A percentile compares a stretch with the other conserved stretches of the same genome.
phyloP scores from a whole-genome alignment of 2,113 vertebrate species.

The Phalacrocorax brasilianus region DNA sequence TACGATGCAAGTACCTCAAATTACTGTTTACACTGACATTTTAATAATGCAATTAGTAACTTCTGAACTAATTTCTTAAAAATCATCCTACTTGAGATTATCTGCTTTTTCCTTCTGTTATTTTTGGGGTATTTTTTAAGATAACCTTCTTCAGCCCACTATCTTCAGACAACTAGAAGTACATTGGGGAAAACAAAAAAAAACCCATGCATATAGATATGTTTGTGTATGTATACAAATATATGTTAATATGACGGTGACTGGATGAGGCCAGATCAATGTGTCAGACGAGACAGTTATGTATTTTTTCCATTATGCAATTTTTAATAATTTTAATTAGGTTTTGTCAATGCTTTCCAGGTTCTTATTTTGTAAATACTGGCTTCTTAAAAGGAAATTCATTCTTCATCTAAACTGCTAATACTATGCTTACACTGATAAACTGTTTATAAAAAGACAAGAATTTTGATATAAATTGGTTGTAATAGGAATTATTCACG shows the following conservation, averaged over 20 bases:
- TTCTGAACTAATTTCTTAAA: neutral
- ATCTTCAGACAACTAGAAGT: neutral
- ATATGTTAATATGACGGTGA: neutral
- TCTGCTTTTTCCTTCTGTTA: neutral
- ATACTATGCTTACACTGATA: neutral
- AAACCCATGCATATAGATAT: neutral
- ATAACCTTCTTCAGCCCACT: neutral
- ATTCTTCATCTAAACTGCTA: neutral
- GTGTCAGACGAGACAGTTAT: neutral
- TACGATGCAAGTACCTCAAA: neutral
- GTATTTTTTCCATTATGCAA: neutral
- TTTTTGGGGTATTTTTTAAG: neutral
- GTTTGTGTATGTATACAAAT: neutral
- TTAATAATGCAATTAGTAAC: neutral
- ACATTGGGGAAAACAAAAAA: too few species aligned
- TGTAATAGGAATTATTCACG: neutral
- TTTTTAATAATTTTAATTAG: neutral
- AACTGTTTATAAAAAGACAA: neutral
- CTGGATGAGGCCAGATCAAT: neutral
- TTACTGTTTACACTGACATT: neutral
- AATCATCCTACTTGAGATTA: neutral
- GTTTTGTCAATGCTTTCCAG: neutral
- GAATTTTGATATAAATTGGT: neutral
- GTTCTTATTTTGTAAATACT: neutral
- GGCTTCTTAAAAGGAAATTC: neutral